Base-by-base conservation (phyloP, 2,797 vertebrate species). In the Petrocephalus schoutedeni region DNA sequence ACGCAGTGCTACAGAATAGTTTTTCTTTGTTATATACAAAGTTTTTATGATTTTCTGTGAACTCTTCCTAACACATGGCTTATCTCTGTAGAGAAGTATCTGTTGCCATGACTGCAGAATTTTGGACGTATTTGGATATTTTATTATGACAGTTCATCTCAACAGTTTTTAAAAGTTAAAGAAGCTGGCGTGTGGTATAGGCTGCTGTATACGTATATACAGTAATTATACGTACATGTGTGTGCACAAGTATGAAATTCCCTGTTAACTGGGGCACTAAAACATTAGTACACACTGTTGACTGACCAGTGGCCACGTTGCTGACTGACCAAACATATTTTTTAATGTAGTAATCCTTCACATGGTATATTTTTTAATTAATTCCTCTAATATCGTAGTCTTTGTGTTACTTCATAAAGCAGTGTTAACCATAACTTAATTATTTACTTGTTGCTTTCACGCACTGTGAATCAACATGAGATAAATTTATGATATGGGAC, bases 31-130 rank as follows among this genome's bases (percentile, higher is more conserved):
- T n/a, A 77, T 49, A 77, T 77, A 45, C 71, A n/a, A 41, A 59
- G 32, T 59, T 41, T 49, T 89, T 89, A 67, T 71, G 90, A 87
- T 54, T 84, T 89, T 87, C 4, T 89, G 90, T 93, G 91, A 93
- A 90, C 89, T 90, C 91, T 91, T 57, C 91, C 89, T 88, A 88
- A 91, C 86, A 93, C 93, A 93, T 91, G 91, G 91, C 14, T 74
- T 90, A 91, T 91, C 91, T 88, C 89, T 4, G 87, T 89, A 88
- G 90, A 91, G 91, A 91, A 94, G 94, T 94, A 93, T 94, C 23
- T 83, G 80, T 90, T 92, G 91, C 92, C 90, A 91, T 90, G 91
- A 91, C 89, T 89, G 86, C 89, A 90, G 89, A 89, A 89, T 92
- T 92, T 91, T 91, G 90, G 90, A 86, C 93, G 89, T 91, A 88